Evolutionary conservation across 2,888 invertebrate species (phyloP).

Genomic region (Cheilosia grossa): DNA sequence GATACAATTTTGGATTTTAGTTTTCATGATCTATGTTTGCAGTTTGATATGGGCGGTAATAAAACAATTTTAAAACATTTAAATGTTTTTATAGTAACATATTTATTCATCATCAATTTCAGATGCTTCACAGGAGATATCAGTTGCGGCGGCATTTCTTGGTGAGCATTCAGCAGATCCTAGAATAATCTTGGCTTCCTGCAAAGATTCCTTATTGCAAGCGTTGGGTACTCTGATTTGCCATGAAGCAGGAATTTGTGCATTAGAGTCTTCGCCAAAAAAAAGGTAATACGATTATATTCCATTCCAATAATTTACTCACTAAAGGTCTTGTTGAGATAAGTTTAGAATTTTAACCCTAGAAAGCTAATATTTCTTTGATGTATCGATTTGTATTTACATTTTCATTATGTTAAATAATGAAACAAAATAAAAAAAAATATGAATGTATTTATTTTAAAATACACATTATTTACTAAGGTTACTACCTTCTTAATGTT

Average conservation of each 20-base stretch:
- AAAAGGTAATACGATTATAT: conserved; percentile 69
- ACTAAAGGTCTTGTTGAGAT: no score
- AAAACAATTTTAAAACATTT: not conserved
- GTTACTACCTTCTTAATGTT: no score
- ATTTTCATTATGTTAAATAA: no score
- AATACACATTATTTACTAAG: no score
- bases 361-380: no score
- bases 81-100: not conserved
- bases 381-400: no score
- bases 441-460: no score
- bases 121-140: conserved; percentile 86
- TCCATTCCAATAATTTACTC: no score
- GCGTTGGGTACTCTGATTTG: conserved; percentile 91
- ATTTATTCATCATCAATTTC: not conserved
- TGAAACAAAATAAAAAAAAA: no score
- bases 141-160: conserved; percentile 88
- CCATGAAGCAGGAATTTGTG: conserved; percentile 88
- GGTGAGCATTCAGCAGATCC: conserved; percentile 90
- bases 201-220: conserved; percentile 90
- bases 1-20: conserved; percentile 83
- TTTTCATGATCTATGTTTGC: conserved; percentile 81
- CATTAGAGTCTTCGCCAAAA: conserved; percentile 87
- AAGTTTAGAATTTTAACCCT: no score
- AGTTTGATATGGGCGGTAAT: conserved; percentile 79
- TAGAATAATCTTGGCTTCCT: conserved; percentile 89